A percentile compares a stretch with the other conserved stretches of the same genome.
Evolutionary conservation across 2,888 invertebrate genomes (phyloP).

Genomic region (Fissipunctia ypsillon): DNA sequence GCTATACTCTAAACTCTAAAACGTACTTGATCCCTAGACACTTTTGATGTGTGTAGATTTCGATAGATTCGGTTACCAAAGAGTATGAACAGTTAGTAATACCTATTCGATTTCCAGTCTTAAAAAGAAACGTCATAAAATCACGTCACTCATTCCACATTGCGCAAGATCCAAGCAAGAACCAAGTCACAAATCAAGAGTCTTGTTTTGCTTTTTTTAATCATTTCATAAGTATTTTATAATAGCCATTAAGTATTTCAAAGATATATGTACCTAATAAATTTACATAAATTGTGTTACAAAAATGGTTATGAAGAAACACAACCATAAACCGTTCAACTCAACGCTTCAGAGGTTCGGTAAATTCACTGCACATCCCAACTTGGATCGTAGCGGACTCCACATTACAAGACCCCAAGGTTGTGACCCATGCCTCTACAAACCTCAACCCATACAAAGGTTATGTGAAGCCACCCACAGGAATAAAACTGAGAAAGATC

Average conservation of each 20-base stretch:
- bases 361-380: constrained; percentile 78
- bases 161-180: neutral
- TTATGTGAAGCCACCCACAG: constrained; percentile 75
- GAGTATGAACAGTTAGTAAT: neutral
- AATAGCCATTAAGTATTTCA: neutral
- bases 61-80: too few species aligned
- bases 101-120: neutral
- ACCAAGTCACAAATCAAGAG: neutral
- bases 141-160: neutral
- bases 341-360: constrained; percentile 76
- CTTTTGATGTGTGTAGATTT: too few species aligned
- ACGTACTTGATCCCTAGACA: too few species aligned
- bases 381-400: constrained; percentile 80
- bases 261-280: neutral
- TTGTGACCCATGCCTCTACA: constrained; percentile 82
- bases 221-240: neutral
- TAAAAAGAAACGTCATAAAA: constrained; percentile 5
- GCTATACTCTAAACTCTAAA: too few species aligned
- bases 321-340: constrained; percentile 69
- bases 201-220: neutral
- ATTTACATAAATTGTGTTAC: neutral
- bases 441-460: constrained; percentile 73
- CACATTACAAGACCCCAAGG: constrained; percentile 72
- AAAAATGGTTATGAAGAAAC: constrained; percentile 60
- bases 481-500: constrained; percentile 74